A percentile compares a stretch with the other conserved stretches of the same genome.
These are phyloP conservation scores for Ctenicera cuprea DNA, from an alignment of 2,888 invertebrate species.

Conservation along the genomic window DNA sequence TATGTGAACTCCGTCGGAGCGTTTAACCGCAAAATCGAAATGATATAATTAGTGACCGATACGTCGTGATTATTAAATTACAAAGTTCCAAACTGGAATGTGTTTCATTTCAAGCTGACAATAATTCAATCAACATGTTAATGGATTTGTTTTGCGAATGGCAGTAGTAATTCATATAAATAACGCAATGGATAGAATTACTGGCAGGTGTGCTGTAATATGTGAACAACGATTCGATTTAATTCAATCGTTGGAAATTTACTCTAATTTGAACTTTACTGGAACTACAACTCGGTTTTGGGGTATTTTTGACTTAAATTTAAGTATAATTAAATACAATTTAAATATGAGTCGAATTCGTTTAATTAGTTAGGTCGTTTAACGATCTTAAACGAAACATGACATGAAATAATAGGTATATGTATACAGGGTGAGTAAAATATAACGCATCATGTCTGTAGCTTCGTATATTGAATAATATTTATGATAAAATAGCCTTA, in stretches of 20 bases:
- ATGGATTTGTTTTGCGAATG: conserved; percentile 40
- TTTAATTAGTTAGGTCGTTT: no score
- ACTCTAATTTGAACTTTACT: neutral
- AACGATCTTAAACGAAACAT: no score
- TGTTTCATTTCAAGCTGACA: conserved; percentile 37
- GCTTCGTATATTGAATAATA: no score
- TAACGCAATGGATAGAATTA: conserved; percentile 30
- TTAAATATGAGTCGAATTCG: no score
- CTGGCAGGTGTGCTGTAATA: conserved; percentile 2
- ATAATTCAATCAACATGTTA: conserved; percentile 39
- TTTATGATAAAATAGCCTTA: no score
- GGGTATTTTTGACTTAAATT: no score
- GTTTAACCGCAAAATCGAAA: conserved; percentile 29
- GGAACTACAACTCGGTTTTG: no score
- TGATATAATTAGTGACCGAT: conserved; percentile 33
- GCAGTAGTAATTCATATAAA: conserved; percentile 40
- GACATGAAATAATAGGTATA: no score
- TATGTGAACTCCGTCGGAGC: conserved; percentile 11
- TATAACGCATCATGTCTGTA: no score
- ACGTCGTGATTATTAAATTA: conserved; percentile 36
- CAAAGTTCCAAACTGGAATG: conserved; percentile 31
- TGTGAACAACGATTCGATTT: conserved; percentile 5
- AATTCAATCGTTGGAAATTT: neutral
- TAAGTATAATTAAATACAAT: no score
- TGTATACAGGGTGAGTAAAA: no score